These are phyloP conservation scores for Acanthosepion esculentum DNA, from an alignment of 2,888 invertebrate genomes.

Conservation along the genomic window DNA sequence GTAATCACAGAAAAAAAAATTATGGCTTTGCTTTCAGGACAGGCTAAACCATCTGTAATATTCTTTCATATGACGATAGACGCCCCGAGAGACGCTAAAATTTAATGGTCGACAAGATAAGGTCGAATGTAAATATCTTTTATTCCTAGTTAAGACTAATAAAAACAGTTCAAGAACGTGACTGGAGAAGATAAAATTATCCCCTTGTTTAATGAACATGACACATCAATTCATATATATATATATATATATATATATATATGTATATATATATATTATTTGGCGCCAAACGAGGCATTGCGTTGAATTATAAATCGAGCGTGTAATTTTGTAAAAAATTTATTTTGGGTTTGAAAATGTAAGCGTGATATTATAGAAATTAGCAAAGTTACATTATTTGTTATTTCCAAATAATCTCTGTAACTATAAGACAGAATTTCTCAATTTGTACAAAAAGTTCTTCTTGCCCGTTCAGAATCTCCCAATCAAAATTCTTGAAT, in stretches of 20 bases:
- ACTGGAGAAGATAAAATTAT: background rate
- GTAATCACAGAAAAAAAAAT: no score
- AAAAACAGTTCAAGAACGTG: background rate
- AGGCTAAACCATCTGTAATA: background rate
- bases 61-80: background rate
- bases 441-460: no score
- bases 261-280: background rate
- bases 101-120: background rate
- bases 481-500: no score
- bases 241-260: no score
- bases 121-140: background rate
- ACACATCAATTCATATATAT: background rate
- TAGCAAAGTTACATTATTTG: background rate
- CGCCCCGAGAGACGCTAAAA: background rate
- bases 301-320: background rate
- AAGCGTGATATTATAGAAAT: background rate
- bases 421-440: no score
- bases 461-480: no score
- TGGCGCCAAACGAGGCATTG: background rate
- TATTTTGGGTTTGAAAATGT: background rate
- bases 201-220: background rate
- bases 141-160: background rate
- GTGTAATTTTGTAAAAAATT: background rate
- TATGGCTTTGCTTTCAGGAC: no score
- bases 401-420: no score